Conservation (phyloP, 2,797 vertebrate species). For the Iguana delicatissima region DNA sequence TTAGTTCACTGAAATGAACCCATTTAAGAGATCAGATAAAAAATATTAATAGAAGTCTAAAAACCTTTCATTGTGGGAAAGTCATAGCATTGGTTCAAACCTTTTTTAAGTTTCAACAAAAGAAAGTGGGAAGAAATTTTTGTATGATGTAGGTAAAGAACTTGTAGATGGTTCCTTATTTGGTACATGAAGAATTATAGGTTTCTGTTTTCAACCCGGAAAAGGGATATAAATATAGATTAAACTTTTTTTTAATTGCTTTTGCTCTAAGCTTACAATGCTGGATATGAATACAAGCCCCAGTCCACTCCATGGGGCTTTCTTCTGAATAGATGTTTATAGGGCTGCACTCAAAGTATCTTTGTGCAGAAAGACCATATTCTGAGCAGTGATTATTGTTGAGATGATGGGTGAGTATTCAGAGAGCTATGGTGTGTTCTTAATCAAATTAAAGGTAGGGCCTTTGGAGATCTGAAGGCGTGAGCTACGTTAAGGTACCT, state of each 20-base stretch:
- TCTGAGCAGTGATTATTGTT: not conserved
- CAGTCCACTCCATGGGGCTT: not conserved
- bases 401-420: not conserved
- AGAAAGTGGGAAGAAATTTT: not conserved
- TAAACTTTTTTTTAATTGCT: not conserved
- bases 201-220: not conserved
- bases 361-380: not conserved
- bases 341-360: not conserved
- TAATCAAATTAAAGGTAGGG: not conserved
- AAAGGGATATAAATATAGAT: not conserved
- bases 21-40: slow-evolving; percentile 26
- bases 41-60: not conserved
- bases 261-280: not conserved
- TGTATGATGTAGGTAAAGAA: not conserved
- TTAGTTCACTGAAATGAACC: not conserved
- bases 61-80: not conserved
- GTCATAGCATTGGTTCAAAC: not conserved
- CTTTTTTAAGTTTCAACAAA: slow-evolving; percentile 8
- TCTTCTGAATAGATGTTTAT: not conserved
- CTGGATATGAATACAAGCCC: not conserved
- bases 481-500: not conserved
- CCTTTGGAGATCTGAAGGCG: not conserved
- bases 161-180: not conserved
- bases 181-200: not conserved
- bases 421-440: not conserved